These are phyloP conservation scores for Sander vitreus DNA, from an alignment of 2,113 vertebrate genomes.

Conservation along the genomic window DNA sequence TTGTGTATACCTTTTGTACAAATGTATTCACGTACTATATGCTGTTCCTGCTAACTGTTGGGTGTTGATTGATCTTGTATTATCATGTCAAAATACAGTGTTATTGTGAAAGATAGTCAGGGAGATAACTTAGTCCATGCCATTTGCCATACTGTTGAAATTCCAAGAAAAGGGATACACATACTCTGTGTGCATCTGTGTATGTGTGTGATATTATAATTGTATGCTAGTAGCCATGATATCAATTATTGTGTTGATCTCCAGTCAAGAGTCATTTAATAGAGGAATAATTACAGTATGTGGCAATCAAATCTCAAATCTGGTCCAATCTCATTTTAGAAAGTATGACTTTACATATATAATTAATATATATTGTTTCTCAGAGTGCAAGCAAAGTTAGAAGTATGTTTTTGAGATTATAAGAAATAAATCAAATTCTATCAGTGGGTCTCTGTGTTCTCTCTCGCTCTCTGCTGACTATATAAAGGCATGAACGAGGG, in stretches of 20 bases:
- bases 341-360: slow-evolving; percentile 52
- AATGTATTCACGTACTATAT: slow-evolving; percentile 76
- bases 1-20: slow-evolving; percentile 80
- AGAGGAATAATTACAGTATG: slow-evolving; percentile 18
- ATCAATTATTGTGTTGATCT: slow-evolving; percentile 59
- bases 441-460: slow-evolving; percentile 67
- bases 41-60: slow-evolving; percentile 80
- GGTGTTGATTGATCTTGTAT: slow-evolving; percentile 71
- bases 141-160: slow-evolving; percentile 64
- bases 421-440: slow-evolving; percentile 92
- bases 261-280: slow-evolving; percentile 45
- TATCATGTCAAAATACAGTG: slow-evolving; percentile 79
- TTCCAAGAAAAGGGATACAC: slow-evolving; percentile 52
- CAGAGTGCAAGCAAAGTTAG: slow-evolving; percentile 85
- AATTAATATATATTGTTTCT: slow-evolving; percentile 83
- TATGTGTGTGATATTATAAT: slow-evolving; percentile 62
- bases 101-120: slow-evolving; percentile 76
- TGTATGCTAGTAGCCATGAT: slow-evolving; percentile 67
- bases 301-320: slow-evolving; percentile 26
- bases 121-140: slow-evolving; percentile 67
- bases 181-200: slow-evolving; percentile 53
- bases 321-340: slow-evolving; percentile 53
- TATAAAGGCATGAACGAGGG: not conserved
- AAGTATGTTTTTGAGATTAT: slow-evolving; percentile 87
- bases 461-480: slow-evolving; percentile 7